phyloP scores from a whole-genome alignment of 2,113 vertebrate species.

The Dryoscopus gambensis region DNA sequence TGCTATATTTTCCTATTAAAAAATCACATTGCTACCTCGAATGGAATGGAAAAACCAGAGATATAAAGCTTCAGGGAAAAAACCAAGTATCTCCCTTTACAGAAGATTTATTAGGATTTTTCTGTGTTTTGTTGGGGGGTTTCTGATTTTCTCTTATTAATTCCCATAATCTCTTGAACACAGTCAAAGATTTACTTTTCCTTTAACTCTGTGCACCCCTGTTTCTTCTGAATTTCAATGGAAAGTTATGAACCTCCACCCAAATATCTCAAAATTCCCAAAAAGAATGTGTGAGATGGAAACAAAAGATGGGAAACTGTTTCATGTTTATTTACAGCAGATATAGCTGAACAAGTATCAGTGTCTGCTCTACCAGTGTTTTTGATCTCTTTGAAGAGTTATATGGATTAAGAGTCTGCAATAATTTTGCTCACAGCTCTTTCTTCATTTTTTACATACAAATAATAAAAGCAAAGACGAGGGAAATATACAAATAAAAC shows the following conservation, averaged over 20 bases:
- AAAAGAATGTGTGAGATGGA: neutral
- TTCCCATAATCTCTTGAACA: neutral
- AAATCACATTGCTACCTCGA: neutral
- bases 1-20: neutral
- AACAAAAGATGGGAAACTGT: neutral
- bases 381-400: neutral
- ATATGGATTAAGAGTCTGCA: neutral
- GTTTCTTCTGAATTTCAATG: neutral
- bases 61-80: neutral
- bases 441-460: neutral
- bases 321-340: neutral
- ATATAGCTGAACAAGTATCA: neutral
- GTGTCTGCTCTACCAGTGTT: neutral
- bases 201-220: rapidly evolving
- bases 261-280: neutral
- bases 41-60: neutral
- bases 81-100: neutral
- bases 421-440: neutral
- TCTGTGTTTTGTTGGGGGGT: rapidly evolving
- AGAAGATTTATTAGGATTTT: neutral
- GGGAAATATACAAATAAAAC: neutral
- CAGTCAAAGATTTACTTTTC: neutral
- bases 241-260: neutral
- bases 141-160: neutral
- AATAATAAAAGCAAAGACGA: neutral